phyloP scores from a whole-genome alignment of 2,888 invertebrate genomes.

The Noctua janthe region DNA sequence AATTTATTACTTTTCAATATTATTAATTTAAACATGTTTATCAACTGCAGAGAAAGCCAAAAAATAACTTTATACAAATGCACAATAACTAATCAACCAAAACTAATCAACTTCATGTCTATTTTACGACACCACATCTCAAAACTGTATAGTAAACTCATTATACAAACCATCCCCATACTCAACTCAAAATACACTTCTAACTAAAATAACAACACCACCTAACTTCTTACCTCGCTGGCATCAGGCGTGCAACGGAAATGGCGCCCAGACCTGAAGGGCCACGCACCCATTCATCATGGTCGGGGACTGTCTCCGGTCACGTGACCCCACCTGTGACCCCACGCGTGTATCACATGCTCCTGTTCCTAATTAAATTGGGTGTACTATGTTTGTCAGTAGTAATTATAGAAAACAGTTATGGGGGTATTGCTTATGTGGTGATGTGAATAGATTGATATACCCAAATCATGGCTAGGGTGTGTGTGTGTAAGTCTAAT shows the following conservation, averaged over 20 bases:
- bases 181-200: neutral
- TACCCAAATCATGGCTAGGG: neutral
- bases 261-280: constrained; percentile 70
- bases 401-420: constrained; percentile 13
- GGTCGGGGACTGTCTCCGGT: constrained; percentile 54
- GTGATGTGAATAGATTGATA: neutral
- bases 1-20: neutral
- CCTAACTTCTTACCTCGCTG: constrained; percentile 47
- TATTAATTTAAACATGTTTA: no score
- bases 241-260: constrained; percentile 69
- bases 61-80: no score
- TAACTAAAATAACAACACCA: neutral
- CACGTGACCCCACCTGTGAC: constrained; percentile 53
- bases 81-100: no score
- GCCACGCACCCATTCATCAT: constrained; percentile 74
- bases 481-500: neutral
- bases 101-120: neutral
- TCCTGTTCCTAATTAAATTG: constrained; percentile 55
- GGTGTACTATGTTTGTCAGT: constrained; percentile 23
- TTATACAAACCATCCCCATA: neutral
- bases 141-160: neutral
- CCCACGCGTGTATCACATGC: constrained; percentile 33
- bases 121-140: neutral
- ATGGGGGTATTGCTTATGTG: neutral
- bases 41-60: no score